A percentile compares a stretch with the other conserved stretches of the same genome.
Evolutionary conservation across 2,888 invertebrate genomes (phyloP).

Genomic region (Leucania comma): DNA sequence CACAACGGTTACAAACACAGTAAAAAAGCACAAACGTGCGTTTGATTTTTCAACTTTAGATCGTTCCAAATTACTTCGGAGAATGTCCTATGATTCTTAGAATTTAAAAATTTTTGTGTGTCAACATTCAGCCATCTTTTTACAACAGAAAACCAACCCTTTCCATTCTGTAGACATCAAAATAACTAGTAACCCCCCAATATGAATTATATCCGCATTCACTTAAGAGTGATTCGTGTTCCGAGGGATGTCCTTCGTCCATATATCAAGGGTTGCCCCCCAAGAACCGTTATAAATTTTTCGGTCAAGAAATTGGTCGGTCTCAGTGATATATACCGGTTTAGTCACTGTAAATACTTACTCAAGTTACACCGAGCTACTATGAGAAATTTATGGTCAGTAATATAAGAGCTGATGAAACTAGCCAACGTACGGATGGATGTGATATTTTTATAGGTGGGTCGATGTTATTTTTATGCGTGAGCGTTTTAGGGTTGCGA

Average conservation of each 20-base stretch:
- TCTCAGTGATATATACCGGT: slow-evolving; percentile 81
- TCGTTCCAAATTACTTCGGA: no score
- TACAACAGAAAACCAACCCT: background rate
- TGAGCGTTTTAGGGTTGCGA: slow-evolving; percentile 42
- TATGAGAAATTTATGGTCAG: slow-evolving; percentile 82
- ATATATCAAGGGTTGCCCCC: slow-evolving; percentile 76
- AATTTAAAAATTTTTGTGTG: background rate
- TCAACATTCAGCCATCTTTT: background rate
- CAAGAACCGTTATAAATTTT: slow-evolving; percentile 87
- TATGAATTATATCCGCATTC: slow-evolving; percentile 65
- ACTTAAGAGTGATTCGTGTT: slow-evolving; percentile 59
- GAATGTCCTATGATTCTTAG: no score
- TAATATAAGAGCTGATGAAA: slow-evolving; percentile 86
- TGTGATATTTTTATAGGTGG: slow-evolving; percentile 61
- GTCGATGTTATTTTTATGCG: slow-evolving; percentile 70
- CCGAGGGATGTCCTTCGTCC: slow-evolving; percentile 70
- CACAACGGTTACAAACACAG: no score
- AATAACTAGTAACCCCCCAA: slow-evolving; percentile 35
- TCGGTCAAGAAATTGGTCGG: slow-evolving; percentile 89
- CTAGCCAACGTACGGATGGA: slow-evolving; percentile 65
- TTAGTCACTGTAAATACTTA: slow-evolving; percentile 80
- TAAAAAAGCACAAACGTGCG: no score
- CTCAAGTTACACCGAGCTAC: slow-evolving; percentile 75
- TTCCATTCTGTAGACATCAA: slow-evolving; percentile 3
- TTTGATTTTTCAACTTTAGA: no score